These are phyloP conservation scores for Cariama cristata DNA, from an alignment of 2,113 vertebrate species.

Conservation along the genomic window DNA sequence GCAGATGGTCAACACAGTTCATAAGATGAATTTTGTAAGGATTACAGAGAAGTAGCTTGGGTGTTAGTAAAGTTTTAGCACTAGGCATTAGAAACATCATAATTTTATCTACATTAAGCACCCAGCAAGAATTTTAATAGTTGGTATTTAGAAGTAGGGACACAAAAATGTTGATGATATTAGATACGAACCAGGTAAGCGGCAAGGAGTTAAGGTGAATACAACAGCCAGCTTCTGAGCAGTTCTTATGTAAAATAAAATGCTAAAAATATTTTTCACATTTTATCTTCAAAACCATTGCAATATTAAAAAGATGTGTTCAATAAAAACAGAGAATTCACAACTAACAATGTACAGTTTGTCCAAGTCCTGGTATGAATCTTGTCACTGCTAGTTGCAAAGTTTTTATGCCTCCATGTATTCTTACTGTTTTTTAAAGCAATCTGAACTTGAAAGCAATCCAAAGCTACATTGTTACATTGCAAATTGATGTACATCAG, in stretches of 20 bases:
- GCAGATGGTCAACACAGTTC: background rate
- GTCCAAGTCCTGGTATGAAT: background rate
- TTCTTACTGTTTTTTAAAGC: constrained; percentile 46
- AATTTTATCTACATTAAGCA: background rate
- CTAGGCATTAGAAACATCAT: background rate
- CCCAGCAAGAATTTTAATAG: background rate
- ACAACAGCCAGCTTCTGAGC: background rate
- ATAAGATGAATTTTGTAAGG: background rate
- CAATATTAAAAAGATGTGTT: constrained; percentile 20
- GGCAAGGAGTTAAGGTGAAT: background rate
- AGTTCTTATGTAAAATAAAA: background rate
- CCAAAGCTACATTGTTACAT: constrained; percentile 30
- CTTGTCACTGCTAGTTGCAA: background rate
- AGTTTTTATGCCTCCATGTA: background rate
- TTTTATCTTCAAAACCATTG: constrained; percentile 30
- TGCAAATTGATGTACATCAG: constrained; percentile 52
- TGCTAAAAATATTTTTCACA: background rate
- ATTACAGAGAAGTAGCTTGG: background rate
- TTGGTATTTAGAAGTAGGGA: background rate
- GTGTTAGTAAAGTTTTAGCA: background rate
- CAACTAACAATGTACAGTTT: background rate
- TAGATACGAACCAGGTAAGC: background rate
- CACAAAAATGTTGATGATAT: background rate
- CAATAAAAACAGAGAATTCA: constrained; percentile 17
- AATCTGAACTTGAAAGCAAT: constrained; percentile 48